Base-by-base conservation (phyloP, 2,113 vertebrate genomes). In the Mesocricetus auratus region DNA sequence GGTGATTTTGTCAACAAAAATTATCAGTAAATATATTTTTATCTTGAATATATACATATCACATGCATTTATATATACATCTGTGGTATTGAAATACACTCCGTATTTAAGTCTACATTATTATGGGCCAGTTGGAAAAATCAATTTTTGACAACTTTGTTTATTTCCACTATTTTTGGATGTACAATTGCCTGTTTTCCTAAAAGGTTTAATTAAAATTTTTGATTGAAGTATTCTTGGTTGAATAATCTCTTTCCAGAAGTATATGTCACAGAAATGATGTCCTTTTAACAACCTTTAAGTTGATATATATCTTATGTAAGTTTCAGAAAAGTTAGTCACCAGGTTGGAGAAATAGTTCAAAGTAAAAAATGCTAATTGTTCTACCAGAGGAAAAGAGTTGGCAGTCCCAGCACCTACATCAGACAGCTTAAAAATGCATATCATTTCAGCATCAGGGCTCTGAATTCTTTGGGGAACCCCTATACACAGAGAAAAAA, bases 291-390 rank as follows among this genome's bases (percentile, higher is more conserved):
- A 87, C 42, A 89, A 89, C 8, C 68, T 90, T 96, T 53, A 69
- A 66, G 77, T 3, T 16, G 36, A 6, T 60, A 58, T 91, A 79
- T 78, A 77, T 71, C 89, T 81, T 82, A 36, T 60, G 97, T 77
- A 97, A 97, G 89, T 97, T 94, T 95, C 95, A 95, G 90, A 93
- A 96, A 74, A 68, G 9, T 36, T 68, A 50, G 29, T 33, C 10
- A 26, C 7, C 3, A 47, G 26, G 31, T 42, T 68, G 42, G 6
- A 36, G 5, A 22, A 86, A 68, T 22, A 47, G 42, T 36, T 68
- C 42, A 47, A 47, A 33, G 7, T 5, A 21, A 47, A 68, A 10
- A 66, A 21, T 66, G 42, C 60, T 33, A 1, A 66, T 21, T 66
- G 9, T 33, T 66, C 29, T 21, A 64, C 33, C 39, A 85, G 60